Evolutionary conservation across 2,888 invertebrate species (phyloP).

Genomic region (Oligia fasciuncula): DNA sequence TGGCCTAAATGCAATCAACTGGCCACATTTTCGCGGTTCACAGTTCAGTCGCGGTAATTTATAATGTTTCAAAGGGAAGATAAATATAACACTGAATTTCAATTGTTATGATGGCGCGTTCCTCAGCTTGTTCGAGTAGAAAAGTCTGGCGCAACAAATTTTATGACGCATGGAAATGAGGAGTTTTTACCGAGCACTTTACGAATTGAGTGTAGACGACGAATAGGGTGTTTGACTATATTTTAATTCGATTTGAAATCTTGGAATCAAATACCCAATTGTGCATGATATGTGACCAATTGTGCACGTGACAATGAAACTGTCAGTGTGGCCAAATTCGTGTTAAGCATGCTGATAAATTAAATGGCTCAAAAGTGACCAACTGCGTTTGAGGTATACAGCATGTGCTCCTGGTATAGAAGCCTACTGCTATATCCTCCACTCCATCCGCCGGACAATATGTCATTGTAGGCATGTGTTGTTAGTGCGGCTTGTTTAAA

Average conservation of each 20-base stretch:
- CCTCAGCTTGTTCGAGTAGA: background rate
- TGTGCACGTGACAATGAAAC: slow-evolving; percentile 29
- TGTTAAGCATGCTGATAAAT: slow-evolving; percentile 34
- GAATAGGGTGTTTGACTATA: slow-evolving; percentile 15
- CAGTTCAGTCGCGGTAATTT: background rate
- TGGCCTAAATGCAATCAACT: slow-evolving; percentile 23
- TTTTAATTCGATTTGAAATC: slow-evolving; percentile 1
- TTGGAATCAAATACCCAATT: background rate
- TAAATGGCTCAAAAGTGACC: slow-evolving; percentile 34
- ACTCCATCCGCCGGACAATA: slow-evolving; percentile 26
- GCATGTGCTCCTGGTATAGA: slow-evolving; percentile 27
- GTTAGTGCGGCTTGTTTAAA: slow-evolving; percentile 42
- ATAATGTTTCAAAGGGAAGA: background rate
- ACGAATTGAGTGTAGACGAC: background rate
- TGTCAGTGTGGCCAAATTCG: slow-evolving; percentile 43
- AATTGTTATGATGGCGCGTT: background rate
- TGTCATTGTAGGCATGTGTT: slow-evolving; percentile 24
- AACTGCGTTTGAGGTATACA: slow-evolving; percentile 42
- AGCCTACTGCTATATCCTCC: slow-evolving; percentile 25
- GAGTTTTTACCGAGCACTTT: background rate
- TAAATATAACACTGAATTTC: background rate
- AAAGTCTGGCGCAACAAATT: background rate
- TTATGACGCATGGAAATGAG: background rate
- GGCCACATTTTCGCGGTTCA: slow-evolving; percentile 19
- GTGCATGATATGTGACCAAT: slow-evolving; percentile 45